Evolutionary conservation across 2,888 invertebrate species (phyloP).

Genomic region (Acleris laterana): DNA sequence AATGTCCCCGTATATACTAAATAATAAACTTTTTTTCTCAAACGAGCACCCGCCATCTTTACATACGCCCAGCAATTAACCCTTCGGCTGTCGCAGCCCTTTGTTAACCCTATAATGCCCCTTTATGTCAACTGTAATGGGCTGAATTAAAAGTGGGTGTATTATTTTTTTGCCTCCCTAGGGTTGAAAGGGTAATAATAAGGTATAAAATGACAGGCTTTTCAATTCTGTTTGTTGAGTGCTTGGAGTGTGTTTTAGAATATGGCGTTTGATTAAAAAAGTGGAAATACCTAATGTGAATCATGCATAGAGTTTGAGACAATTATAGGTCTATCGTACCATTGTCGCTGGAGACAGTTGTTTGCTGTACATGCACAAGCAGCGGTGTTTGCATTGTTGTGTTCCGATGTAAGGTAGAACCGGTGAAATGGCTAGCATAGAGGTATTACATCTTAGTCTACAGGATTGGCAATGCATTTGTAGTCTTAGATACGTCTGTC

Average conservation of each 20-base stretch:
- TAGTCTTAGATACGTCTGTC: too few relatives aligned
- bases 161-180: slow-evolving; percentile 60
- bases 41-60: slow-evolving; percentile 56
- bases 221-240: slow-evolving; percentile 38
- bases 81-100: slow-evolving; percentile 75
- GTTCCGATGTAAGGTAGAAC: too few relatives aligned
- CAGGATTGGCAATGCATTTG: too few relatives aligned
- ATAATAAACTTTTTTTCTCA: slow-evolving; percentile 16
- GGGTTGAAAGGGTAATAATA: slow-evolving; percentile 76
- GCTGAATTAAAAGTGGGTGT: slow-evolving; percentile 80
- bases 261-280: slow-evolving; percentile 6
- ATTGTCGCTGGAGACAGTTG: too few relatives aligned
- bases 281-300: too few relatives aligned
- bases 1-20: slow-evolving; percentile 11
- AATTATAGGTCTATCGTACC: too few relatives aligned
- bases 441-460: too few relatives aligned
- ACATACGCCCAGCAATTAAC: slow-evolving; percentile 75
- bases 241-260: slow-evolving; percentile 18
- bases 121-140: slow-evolving; percentile 82
- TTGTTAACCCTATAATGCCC: slow-evolving; percentile 77
- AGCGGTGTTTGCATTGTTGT: too few relatives aligned
- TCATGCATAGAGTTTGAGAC: too few relatives aligned
- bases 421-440: too few relatives aligned
- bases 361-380: too few relatives aligned
- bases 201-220: slow-evolving; percentile 68